phyloP scores from a whole-genome alignment of 2,888 invertebrate species.

The Strigamia crassipes region DNA sequence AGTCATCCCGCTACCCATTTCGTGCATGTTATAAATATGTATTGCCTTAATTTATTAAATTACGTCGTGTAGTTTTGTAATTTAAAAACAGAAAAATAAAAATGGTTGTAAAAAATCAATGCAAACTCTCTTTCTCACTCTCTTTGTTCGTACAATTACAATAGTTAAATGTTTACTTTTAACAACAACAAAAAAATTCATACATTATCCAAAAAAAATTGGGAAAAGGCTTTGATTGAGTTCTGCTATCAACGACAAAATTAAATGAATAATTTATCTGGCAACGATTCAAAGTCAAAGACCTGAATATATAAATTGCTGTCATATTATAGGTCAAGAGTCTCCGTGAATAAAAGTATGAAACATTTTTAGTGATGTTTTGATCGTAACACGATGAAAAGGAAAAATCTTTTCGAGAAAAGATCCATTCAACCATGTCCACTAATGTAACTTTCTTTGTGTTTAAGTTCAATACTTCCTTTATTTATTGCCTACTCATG shows the following conservation, averaged over 20 bases:
- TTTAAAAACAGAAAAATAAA: slow-evolving; percentile 16
- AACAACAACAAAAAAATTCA: neutral
- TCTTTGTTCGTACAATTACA: neutral
- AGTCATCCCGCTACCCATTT: slow-evolving; percentile 33
- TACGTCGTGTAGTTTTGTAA: slow-evolving; percentile 18
- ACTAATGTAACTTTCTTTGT: neutral
- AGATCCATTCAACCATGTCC: neutral
- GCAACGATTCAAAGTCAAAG: neutral
- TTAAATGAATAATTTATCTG: slow-evolving; percentile 3
- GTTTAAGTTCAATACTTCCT: neutral
- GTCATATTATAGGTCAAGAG: slow-evolving; percentile 15
- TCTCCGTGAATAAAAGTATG: neutral
- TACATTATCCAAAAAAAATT: neutral
- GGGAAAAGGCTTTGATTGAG: neutral
- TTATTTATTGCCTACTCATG: neutral
- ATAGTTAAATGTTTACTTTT: neutral
- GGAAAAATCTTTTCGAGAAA: neutral
- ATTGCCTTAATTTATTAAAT: slow-evolving; percentile 36
- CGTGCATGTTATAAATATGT: neutral
- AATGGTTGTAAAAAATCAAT: slow-evolving; percentile 2
- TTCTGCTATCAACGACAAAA: neutral
- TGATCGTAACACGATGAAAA: neutral
- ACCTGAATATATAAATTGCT: neutral
- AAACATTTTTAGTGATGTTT: neutral
- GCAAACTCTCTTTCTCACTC: neutral